A percentile compares a stretch with the other conserved stretches of the same genome.
phyloP scores from a whole-genome alignment of 2,113 vertebrate genomes.

The Peromyscus polionotus region DNA sequence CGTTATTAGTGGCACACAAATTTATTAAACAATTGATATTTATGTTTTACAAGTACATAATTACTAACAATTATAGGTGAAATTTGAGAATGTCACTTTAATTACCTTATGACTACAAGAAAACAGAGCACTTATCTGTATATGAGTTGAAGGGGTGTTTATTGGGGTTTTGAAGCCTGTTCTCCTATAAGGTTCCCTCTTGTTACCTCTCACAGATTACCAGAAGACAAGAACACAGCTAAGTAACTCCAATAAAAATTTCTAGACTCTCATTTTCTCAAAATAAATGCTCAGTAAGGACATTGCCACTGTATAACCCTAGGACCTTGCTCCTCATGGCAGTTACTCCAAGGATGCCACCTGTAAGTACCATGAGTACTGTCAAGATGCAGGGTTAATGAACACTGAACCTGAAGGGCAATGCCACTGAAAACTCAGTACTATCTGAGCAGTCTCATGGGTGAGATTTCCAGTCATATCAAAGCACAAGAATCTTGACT shows the following conservation, averaged over 20 bases:
- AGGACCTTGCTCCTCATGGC: background rate
- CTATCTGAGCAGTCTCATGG: background rate
- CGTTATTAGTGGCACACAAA: background rate
- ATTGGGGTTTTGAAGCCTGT: background rate
- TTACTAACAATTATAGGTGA: background rate
- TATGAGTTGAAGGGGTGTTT: background rate
- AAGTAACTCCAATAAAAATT: background rate
- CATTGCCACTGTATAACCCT: background rate
- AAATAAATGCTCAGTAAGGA: background rate
- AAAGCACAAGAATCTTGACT: slow-evolving; percentile 6
- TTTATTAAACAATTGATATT: background rate
- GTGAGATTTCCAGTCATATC: background rate
- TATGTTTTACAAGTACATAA: slow-evolving; percentile 2
- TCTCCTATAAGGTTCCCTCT: background rate
- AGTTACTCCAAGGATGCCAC: background rate
- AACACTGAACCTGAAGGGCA: background rate
- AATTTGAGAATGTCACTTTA: background rate
- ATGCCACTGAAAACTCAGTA: background rate
- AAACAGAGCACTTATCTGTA: background rate
- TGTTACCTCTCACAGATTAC: background rate
- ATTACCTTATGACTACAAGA: background rate
- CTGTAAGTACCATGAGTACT: background rate
- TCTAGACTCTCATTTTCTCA: background rate
- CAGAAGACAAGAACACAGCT: background rate
- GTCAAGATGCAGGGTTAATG: background rate